Evolutionary conservation across 2,888 invertebrate species (phyloP).

Genomic region (Arctia plantaginis): DNA sequence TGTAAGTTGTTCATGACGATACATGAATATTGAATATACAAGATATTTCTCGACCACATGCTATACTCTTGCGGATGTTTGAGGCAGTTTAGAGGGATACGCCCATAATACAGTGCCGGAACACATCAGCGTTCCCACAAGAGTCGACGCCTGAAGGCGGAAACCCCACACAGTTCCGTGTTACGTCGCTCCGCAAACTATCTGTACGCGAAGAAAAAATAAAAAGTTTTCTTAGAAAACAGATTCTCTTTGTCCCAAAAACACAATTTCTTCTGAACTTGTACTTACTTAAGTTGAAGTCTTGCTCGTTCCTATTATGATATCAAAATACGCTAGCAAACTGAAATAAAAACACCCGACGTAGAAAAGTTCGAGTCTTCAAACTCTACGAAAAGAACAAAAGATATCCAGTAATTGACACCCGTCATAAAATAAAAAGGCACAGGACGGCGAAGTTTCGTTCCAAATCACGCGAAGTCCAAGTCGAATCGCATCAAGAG

Average conservation of each 20-base stretch:
- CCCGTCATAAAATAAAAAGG: constrained; percentile 65
- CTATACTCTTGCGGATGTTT: constrained; percentile 27
- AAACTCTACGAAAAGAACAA: constrained; percentile 57
- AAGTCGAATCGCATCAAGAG: constrained; percentile 56
- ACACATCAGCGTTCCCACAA: constrained; percentile 37
- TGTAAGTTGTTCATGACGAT: constrained; percentile 24
- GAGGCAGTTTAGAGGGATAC: constrained; percentile 32
- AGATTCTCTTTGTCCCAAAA: constrained; percentile 38
- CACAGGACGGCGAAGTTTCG: constrained; percentile 55
- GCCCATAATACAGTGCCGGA: constrained; percentile 32
- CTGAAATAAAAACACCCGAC: constrained; percentile 49
- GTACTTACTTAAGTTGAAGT: constrained; percentile 29
- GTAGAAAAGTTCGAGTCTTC: constrained; percentile 49
- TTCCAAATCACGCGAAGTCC: constrained; percentile 56
- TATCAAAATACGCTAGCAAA: constrained; percentile 45
- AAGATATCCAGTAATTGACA: constrained; percentile 66
- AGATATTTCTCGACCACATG: constrained; percentile 21
- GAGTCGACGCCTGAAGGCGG: constrained; percentile 28
- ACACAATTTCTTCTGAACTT: constrained; percentile 29
- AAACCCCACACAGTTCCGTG: constrained; percentile 31
- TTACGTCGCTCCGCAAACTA: constrained; percentile 23
- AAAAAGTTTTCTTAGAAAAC: constrained; percentile 31
- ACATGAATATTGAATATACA: constrained; percentile 30
- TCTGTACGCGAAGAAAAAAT: constrained; percentile 32
- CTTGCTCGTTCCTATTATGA: constrained; percentile 39